Evolutionary conservation across 2,797 vertebrate species (phyloP), one percentile per base, ranked within the genome.

Genomic region (Xerus rutilus): DNA sequence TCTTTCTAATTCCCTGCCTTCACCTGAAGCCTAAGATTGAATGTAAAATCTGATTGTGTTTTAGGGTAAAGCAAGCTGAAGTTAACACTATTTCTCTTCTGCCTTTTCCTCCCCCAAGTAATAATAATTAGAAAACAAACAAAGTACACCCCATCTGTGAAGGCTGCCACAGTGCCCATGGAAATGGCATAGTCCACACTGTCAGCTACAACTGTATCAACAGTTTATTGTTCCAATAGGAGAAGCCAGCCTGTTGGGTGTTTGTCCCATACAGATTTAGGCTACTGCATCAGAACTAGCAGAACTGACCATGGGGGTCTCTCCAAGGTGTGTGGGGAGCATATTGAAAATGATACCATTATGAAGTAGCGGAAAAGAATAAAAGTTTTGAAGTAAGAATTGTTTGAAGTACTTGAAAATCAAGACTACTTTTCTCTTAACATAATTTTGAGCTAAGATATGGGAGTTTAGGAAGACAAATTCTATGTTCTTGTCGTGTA

Each of bases 401-500:
- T 73, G 13, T 45, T 86, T 59, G 39, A 64, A 86, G 88, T 3
- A 0, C 35, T 82, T 73, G 35, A 25, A 64, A 43, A 76, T 76
- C 11, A 43, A 59, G 62, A 7, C 69, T 32, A 62, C n/a, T 78
- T 39, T 84, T 88, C 25, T 54, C 73, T 87, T 52, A 54, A 59
- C 28, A 2, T 30, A 67, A 62, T 65, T 77, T 85, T 57, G 82
- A 92, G 91, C 43, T 92, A 86, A 81, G 70, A 78, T 13, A 64
- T 25, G n/a, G 54, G 39, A 72, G 21, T 10, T 54, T 32, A 39
- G 70, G 64, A 93, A 65, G 43, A 86, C 73, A 72, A 39, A 67
- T 88, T 67, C 30, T 67, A 39, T 65, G 52, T 87, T 95, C 47
- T 86, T 92, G n/a, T 89, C 39, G 39, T 92, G 62, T 47, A 30